Evolutionary conservation across 2,888 invertebrate species (phyloP).

Genomic region (Drosophila atroscutellata): DNA sequence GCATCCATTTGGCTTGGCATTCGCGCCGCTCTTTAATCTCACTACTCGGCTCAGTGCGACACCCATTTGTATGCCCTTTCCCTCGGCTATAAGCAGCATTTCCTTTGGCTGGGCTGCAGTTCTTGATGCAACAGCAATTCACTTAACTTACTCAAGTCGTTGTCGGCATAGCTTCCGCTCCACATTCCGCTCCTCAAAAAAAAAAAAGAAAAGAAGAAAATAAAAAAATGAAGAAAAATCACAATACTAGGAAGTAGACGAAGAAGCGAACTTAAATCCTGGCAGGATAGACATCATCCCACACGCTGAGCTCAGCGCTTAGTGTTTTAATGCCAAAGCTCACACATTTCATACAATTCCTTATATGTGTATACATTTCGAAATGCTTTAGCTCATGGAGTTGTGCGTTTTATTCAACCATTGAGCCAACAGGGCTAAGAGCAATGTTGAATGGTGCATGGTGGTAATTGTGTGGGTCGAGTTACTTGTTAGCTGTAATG

Average conservation of each 20-base stretch:
- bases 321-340: conserved; percentile 76
- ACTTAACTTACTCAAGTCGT: conserved; percentile 81
- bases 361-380: conserved; percentile 52
- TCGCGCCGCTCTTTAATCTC: conserved; percentile 58
- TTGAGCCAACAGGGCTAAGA: conserved; percentile 4
- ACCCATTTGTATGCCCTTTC: conserved; percentile 3
- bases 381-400: conserved; percentile 56
- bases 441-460: neutral
- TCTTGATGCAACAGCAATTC: conserved; percentile 70
- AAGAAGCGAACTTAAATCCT: conserved; percentile 44
- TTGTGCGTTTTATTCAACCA: conserved; percentile 56
- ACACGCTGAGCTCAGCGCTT: conserved; percentile 54
- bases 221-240: conserved; percentile 8
- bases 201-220: neutral
- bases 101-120: conserved; percentile 50
- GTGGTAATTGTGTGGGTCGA: conserved; percentile 34
- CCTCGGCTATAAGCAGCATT: conserved; percentile 46
- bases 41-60: conserved; percentile 22
- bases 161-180: conserved; percentile 77
- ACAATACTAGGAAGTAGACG: conserved; percentile 5
- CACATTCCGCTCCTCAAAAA: conserved; percentile 11
- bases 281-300: conserved; percentile 30
- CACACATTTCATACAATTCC: conserved; percentile 69
- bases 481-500: conserved; percentile 23
- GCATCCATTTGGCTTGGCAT: conserved; percentile 30